Conservation (phyloP, 2,113 vertebrate species). For the Noctilio leporinus region DNA sequence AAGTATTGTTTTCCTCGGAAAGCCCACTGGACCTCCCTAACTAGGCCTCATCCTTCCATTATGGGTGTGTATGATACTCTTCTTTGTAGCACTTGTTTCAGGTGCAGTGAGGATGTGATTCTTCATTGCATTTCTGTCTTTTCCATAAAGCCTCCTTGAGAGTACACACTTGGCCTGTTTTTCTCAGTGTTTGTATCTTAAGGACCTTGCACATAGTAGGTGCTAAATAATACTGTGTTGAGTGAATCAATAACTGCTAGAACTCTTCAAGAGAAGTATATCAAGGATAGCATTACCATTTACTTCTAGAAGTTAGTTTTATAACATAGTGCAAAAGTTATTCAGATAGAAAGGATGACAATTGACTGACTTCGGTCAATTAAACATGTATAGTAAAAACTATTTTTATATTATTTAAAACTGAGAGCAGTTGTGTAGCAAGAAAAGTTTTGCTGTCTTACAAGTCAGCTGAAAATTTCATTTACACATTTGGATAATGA, state of each 20-base stretch:
- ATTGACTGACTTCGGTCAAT: not conserved
- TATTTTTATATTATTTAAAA: not conserved
- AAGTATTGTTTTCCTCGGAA: not conserved
- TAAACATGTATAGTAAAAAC: not conserved
- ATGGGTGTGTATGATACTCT: not conserved
- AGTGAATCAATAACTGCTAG: not conserved
- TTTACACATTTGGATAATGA: not conserved
- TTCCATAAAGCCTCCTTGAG: not conserved
- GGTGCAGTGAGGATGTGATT: not conserved
- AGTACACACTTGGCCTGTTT: not conserved
- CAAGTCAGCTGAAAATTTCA: not conserved
- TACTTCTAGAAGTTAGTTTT: not conserved
- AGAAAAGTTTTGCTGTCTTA: not conserved
- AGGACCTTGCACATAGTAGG: not conserved
- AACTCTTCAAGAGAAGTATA: not conserved
- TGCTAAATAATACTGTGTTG: not conserved
- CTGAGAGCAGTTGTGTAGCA: not conserved
- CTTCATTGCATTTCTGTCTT: not conserved
- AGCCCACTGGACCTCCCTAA: not conserved
- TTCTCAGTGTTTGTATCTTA: not conserved
- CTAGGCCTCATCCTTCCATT: not conserved
- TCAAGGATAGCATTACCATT: no score
- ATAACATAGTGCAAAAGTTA: not conserved
- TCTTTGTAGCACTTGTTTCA: not conserved
- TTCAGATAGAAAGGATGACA: not conserved